phyloP scores from a whole-genome alignment of 2,797 vertebrate species.

The Bovichtus variegatus region DNA sequence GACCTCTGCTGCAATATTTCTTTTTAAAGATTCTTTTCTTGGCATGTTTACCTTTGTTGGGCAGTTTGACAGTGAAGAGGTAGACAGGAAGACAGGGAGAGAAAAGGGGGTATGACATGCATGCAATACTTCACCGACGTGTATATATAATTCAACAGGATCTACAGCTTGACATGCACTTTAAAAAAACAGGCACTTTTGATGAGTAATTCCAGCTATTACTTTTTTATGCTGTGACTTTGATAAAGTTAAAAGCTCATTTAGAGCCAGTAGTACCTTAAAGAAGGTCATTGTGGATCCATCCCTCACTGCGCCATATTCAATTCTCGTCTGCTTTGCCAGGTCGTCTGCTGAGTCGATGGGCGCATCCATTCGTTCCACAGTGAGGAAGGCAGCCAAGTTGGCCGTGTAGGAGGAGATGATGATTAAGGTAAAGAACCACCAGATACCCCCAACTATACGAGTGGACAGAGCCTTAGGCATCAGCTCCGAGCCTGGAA shows the following conservation, averaged over 20 bases:
- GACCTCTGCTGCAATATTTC: neutral
- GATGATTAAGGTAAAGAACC: constrained; percentile 99
- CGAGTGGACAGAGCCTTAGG: constrained; percentile 97
- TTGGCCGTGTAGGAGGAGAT: constrained; percentile 99
- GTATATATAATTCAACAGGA: neutral
- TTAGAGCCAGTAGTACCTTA: constrained; percentile 87
- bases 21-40: too few species aligned
- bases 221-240: neutral
- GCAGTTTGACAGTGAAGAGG: too few species aligned
- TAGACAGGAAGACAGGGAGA: too few species aligned
- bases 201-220: neutral
- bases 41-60: too few species aligned
- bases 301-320: constrained; percentile 95
- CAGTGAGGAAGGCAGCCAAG: constrained; percentile 97
- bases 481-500: constrained; percentile 97
- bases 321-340: constrained; percentile 97
- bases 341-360: constrained; percentile 97
- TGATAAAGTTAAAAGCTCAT: neutral
- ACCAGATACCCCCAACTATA: constrained; percentile 98
- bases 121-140: neutral
- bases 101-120: too few species aligned
- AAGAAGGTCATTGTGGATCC: constrained; percentile 99
- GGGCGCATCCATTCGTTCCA: constrained; percentile 97
- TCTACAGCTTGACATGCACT: neutral
- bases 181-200: neutral